phyloP scores from a whole-genome alignment of 2,797 vertebrate genomes.

The Chaetophractus vellerosus region DNA sequence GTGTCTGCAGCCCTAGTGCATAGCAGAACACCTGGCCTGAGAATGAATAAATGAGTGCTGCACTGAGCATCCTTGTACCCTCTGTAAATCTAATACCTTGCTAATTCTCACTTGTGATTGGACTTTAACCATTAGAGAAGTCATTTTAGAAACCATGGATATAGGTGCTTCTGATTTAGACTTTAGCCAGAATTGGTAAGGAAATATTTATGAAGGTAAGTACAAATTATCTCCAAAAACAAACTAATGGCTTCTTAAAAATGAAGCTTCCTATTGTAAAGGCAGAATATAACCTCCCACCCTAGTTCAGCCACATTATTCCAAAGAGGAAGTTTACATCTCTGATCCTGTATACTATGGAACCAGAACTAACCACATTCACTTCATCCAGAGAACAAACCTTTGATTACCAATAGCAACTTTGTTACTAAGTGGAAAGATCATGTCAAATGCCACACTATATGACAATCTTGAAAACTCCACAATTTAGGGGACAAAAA shows the following conservation, averaged over 20 bases:
- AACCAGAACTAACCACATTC: background rate
- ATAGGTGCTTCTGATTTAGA: background rate
- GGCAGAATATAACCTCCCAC: background rate
- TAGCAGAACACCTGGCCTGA: background rate
- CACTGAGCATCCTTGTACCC: background rate
- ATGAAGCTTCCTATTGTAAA: constrained; percentile 35
- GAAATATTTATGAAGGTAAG: constrained; percentile 47
- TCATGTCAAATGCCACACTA: background rate
- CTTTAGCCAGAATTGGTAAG: constrained; percentile 2
- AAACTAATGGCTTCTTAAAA: constrained; percentile 31
- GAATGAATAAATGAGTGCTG: background rate
- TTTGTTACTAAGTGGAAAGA: background rate
- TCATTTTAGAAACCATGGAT: background rate
- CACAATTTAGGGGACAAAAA: background rate
- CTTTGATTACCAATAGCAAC: constrained; percentile 3
- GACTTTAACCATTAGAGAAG: background rate
- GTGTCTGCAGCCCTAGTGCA: background rate
- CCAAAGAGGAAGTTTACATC: background rate
- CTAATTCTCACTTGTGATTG: constrained; percentile 5
- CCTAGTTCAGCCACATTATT: background rate
- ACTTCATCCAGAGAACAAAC: background rate
- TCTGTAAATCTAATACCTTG: background rate
- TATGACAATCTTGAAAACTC: constrained; percentile 11
- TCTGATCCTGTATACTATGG: background rate
- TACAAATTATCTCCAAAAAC: constrained; percentile 43